phyloP scores from a whole-genome alignment of 2,113 vertebrate genomes.

The Psittacula cyanocephala region DNA sequence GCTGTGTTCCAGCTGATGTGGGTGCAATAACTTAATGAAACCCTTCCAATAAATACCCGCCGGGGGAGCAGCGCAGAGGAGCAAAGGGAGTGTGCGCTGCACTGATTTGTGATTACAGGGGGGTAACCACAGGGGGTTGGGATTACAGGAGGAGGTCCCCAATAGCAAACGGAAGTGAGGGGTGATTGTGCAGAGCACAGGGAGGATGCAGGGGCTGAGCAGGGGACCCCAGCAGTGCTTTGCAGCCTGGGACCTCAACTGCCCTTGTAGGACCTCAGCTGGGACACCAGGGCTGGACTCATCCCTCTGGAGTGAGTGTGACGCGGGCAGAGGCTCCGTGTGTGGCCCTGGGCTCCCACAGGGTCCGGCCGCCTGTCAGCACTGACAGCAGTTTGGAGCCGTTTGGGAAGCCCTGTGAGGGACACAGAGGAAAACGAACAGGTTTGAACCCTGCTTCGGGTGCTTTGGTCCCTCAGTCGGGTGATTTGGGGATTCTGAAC shows the following conservation, averaged over 20 bases:
- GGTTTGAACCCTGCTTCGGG: not conserved
- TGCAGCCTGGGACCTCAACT: not conserved
- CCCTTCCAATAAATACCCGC: slow-evolving; percentile 20
- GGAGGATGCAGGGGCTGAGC: not conserved
- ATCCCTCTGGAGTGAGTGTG: rapidly evolving
- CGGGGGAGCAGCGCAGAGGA: not conserved
- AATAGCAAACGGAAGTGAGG: not conserved
- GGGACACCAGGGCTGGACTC: not conserved
- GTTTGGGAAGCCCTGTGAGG: not conserved
- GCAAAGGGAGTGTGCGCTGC: not conserved
- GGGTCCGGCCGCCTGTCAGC: not conserved
- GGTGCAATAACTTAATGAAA: slow-evolving; percentile 51
- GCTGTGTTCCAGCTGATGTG: slow-evolving; percentile 29
- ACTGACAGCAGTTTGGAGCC: not conserved
- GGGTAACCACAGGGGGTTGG: not conserved
- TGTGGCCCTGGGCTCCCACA: not conserved
- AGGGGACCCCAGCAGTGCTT: rapidly evolving
- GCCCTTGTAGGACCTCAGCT: not conserved
- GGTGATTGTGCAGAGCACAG: not conserved
- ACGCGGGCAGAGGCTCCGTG: not conserved
- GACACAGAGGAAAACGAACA: rapidly evolving
- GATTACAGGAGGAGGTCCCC: not conserved
- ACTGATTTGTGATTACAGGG: not conserved
- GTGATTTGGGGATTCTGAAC: not conserved
- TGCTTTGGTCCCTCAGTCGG: not conserved